Percentiles rank a stretch among this genome's conserved stretches.
Evolutionary conservation across 2,888 invertebrate genomes (phyloP).

Genomic region (Hoplodrina blanda): DNA sequence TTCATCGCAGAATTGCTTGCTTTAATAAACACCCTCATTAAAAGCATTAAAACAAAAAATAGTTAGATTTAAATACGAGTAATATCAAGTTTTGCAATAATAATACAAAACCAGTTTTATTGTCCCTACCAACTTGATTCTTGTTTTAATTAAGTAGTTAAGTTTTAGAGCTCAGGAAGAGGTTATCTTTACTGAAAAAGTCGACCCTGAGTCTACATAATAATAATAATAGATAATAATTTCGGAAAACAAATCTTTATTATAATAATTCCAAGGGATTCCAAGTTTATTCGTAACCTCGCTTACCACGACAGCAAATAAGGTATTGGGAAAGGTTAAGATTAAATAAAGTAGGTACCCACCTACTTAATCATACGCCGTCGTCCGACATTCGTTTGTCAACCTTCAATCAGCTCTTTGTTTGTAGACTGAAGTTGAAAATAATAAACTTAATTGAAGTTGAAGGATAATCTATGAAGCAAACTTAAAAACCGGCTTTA

Average conservation of each 20-base stretch:
- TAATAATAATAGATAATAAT: too few species aligned
- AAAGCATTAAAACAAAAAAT: too few species aligned
- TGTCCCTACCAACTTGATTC: background rate
- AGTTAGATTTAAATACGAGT: background rate
- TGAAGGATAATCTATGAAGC: constrained; percentile 25
- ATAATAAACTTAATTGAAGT: constrained; percentile 14
- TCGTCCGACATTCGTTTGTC: background rate
- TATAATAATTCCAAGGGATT: background rate
- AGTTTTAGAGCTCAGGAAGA: background rate
- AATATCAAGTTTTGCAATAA: background rate
- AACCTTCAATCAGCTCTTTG: constrained; percentile 29
- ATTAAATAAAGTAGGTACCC: background rate
- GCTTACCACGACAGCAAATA: constrained; percentile 7
- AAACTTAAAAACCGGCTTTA: constrained; percentile 11
- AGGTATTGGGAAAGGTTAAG: constrained; percentile 14
- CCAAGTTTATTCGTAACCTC: background rate
- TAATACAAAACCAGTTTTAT: constrained; percentile 6
- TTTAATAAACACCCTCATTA: too few species aligned
- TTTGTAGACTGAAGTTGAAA: constrained; percentile 12
- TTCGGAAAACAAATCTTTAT: background rate
- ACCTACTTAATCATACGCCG: background rate
- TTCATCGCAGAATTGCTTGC: background rate
- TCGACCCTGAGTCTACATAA: too few species aligned
- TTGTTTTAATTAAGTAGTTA: background rate
- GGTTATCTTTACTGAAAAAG: background rate